phyloP scores from a whole-genome alignment of 2,888 invertebrate genomes.

The Caenorhabditis sp. region DNA sequence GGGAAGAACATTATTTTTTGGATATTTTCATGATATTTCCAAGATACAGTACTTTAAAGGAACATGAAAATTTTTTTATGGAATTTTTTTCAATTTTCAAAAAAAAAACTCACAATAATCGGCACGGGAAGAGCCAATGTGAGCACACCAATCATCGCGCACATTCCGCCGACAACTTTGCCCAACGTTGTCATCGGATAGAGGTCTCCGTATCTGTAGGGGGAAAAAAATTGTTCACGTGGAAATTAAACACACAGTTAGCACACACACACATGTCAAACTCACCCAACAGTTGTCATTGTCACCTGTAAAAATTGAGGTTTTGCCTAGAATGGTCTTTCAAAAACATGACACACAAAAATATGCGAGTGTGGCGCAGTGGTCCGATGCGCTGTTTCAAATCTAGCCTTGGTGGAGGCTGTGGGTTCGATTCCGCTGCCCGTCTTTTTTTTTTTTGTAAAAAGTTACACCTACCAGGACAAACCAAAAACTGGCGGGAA shows the following conservation, averaged over 20 bases:
- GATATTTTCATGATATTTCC: too few species aligned
- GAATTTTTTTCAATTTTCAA: background rate
- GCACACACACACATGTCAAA: background rate
- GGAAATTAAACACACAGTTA: too few species aligned
- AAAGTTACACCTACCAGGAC: conserved; percentile 52
- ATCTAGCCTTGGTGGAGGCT: too few species aligned
- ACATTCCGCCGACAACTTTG: conserved; percentile 72
- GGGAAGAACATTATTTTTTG: too few species aligned
- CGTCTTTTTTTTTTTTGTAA: conserved; percentile 5
- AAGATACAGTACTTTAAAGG: background rate
- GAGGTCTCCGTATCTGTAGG: conserved; percentile 71
- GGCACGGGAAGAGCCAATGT: conserved; percentile 74
- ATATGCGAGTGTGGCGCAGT: too few species aligned
- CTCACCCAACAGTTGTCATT: conserved; percentile 70
- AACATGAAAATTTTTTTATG: background rate
- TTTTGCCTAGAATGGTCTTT: too few species aligned
- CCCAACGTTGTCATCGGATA: conserved; percentile 72
- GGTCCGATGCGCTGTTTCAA: too few species aligned
- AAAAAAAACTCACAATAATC: conserved; percentile 70
- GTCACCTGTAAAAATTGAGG: conserved; percentile 55
- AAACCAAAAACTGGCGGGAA: conserved; percentile 71
- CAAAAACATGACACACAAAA: too few species aligned
- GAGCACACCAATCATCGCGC: conserved; percentile 73
- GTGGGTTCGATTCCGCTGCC: too few species aligned
- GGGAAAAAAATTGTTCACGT: too few species aligned